Evolutionary conservation across 2,797 vertebrate genomes (phyloP).

Genomic region (Eremophila alpestris): DNA sequence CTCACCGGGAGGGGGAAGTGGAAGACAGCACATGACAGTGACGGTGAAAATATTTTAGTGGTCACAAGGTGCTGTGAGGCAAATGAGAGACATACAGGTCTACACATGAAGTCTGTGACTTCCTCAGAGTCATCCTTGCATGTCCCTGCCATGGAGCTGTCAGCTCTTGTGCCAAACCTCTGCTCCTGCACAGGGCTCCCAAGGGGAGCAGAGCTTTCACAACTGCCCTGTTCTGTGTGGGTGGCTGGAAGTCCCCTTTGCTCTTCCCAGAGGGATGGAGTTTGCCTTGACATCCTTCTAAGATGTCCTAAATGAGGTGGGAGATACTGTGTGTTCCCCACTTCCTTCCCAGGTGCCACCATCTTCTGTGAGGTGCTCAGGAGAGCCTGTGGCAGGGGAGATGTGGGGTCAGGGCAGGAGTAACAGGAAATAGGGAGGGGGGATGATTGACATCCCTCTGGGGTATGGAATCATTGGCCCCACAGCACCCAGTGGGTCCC

Average conservation of each 20-base stretch:
- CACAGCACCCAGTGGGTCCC: background rate
- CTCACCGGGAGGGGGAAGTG: background rate
- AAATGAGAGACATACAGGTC: background rate
- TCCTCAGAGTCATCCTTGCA: background rate
- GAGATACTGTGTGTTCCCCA: background rate
- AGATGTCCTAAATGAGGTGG: background rate
- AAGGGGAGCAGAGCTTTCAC: background rate
- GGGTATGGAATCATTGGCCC: fast-evolving
- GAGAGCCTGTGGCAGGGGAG: background rate
- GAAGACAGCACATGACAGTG: background rate
- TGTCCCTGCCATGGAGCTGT: fast-evolving
- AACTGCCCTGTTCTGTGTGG: background rate
- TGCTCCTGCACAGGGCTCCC: background rate
- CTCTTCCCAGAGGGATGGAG: background rate
- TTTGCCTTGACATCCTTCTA: background rate
- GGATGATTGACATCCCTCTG: background rate
- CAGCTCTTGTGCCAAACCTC: background rate
- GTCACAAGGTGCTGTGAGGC: background rate
- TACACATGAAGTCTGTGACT: background rate
- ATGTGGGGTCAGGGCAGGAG: background rate
- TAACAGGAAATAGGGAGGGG: background rate
- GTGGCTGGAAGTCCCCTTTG: background rate
- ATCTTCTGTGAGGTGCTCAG: background rate
- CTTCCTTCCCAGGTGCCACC: background rate
- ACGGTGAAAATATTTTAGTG: background rate